phyloP scores from a whole-genome alignment of 2,888 invertebrate species.

The Horisme vitalbata region DNA sequence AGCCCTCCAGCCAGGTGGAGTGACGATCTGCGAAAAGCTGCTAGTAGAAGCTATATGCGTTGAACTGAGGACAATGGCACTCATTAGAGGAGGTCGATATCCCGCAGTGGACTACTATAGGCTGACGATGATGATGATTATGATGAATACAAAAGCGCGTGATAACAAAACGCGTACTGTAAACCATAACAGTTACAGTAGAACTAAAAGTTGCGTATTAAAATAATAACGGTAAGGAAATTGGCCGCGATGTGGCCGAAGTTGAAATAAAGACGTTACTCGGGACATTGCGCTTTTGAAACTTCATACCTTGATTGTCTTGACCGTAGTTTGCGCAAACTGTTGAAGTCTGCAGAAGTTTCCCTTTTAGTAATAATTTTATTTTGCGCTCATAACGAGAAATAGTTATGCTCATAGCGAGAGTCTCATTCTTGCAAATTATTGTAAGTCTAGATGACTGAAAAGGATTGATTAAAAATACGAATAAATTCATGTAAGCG shows the following conservation, averaged over 20 bases:
- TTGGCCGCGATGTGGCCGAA: slow-evolving; percentile 69
- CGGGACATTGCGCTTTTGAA: slow-evolving; percentile 24
- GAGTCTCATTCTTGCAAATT: no score
- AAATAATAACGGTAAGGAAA: slow-evolving; percentile 55
- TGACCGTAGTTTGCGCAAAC: slow-evolving; percentile 18
- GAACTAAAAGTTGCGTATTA: slow-evolving; percentile 36
- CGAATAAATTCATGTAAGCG: no score
- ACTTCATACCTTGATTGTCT: slow-evolving; percentile 28
- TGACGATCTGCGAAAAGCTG: no score
- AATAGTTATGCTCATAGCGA: no score
- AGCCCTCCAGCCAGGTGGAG: no score
- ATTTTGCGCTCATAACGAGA: no score
- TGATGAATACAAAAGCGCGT: background rate
- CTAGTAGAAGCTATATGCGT: no score
- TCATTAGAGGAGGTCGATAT: no score
- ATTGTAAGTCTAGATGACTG: no score
- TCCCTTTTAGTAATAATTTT: slow-evolving; percentile 8
- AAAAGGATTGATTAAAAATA: no score
- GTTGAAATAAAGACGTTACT: slow-evolving; percentile 65
- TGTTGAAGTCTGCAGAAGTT: slow-evolving; percentile 6
- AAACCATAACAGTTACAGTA: slow-evolving; percentile 39
- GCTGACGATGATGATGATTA: background rate
- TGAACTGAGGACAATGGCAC: no score
- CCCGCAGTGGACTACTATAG: no score
- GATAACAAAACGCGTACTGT: slow-evolving; percentile 12